Percentiles rank a stretch among this genome's conserved stretches.
Conservation (phyloP, 2,113 vertebrate genomes). For the Pseudorectes ferrugineus region DNA sequence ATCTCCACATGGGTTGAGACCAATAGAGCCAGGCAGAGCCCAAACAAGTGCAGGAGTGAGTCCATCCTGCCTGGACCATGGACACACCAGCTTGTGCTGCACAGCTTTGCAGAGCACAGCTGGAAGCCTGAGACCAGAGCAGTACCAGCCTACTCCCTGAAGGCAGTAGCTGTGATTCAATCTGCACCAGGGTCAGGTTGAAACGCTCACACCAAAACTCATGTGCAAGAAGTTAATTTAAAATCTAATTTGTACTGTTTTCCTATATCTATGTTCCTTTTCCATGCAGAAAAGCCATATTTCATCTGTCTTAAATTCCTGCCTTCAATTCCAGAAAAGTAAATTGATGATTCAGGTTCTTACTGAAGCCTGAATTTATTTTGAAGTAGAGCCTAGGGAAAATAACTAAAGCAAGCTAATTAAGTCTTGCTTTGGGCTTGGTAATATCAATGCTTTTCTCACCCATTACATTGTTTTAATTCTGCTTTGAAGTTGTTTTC, state of each 20-base stretch:
- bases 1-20: neutral
- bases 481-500: constrained; percentile 34
- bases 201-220: neutral
- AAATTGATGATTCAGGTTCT: constrained; percentile 12
- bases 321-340: neutral
- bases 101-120: neutral
- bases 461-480: constrained; percentile 39
- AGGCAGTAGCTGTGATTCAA: neutral
- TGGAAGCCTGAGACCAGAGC: neutral
- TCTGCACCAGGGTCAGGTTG: neutral
- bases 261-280: neutral
- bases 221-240: neutral
- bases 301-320: neutral
- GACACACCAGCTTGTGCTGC: neutral
- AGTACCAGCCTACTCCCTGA: neutral
- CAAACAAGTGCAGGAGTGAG: neutral
- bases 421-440: constrained; percentile 28
- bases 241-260: neutral
- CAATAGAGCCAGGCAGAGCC: neutral
- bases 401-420: constrained; percentile 43
- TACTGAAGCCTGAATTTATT: constrained; percentile 39
- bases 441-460: neutral
- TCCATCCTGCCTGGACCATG: neutral
- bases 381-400: constrained; percentile 33
- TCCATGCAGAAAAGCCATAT: neutral